These are phyloP conservation scores for Rhipidura dahli DNA, from an alignment of 2,113 vertebrate species.

Conservation along the genomic window DNA sequence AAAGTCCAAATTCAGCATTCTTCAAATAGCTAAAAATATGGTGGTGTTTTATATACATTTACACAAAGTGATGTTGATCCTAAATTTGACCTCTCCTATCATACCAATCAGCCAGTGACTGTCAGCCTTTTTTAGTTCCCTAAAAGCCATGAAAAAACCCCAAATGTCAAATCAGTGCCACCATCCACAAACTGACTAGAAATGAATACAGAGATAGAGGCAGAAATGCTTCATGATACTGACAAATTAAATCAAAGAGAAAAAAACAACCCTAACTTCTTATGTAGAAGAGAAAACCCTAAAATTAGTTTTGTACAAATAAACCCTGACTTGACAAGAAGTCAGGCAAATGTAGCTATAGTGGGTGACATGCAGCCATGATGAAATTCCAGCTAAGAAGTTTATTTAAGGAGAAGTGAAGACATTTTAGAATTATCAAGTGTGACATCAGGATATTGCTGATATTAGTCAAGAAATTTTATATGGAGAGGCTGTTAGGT, in stretches of 20 bases:
- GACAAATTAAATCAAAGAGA: conserved; percentile 23
- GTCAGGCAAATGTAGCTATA: not conserved
- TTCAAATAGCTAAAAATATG: not conserved
- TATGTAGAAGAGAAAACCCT: not conserved
- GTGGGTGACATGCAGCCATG: not conserved
- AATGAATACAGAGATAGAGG: not conserved
- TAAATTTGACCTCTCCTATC: not conserved
- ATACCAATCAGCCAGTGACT: not conserved
- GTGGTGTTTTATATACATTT: not conserved
- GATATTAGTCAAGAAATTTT: not conserved
- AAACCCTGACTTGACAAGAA: conserved; percentile 23
- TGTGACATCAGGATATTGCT: not conserved
- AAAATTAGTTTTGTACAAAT: conserved; percentile 18
- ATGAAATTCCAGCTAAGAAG: not conserved
- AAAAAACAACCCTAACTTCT: not conserved
- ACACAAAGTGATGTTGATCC: not conserved
- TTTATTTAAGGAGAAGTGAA: not conserved
- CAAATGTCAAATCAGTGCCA: not conserved
- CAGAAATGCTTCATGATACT: not conserved
- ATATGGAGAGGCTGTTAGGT: not conserved
- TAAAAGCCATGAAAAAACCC: not conserved
- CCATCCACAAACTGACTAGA: not conserved
- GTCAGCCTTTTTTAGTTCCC: not conserved
- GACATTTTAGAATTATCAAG: not conserved
- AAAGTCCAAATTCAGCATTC: not conserved